Conservation (phyloP, 2,797 vertebrate species). For the Melanotaenia parkinsoni region DNA sequence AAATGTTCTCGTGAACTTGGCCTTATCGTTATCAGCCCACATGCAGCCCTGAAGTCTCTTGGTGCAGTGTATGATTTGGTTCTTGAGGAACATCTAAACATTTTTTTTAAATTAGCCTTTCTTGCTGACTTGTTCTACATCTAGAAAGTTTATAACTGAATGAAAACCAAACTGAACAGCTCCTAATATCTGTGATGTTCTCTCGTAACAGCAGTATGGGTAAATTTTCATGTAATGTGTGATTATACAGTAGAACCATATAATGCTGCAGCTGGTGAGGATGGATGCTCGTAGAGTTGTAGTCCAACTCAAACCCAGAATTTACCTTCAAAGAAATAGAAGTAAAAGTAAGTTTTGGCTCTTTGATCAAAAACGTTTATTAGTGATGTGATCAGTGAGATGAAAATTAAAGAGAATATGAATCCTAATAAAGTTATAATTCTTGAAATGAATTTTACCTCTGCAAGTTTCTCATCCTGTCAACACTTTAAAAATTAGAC, state of each 20-base stretch:
- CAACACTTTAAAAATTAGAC: too few species aligned
- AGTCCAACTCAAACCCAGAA: not conserved
- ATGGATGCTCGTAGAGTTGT: not conserved
- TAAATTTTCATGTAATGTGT: conserved; percentile 6
- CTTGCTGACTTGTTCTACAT: conserved; percentile 20
- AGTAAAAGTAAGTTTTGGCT: conserved; percentile 22
- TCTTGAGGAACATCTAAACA: conserved; percentile 18
- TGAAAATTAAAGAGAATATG: conserved; percentile 71
- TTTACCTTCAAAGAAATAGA: conserved; percentile 2
- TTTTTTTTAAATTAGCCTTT: not conserved
- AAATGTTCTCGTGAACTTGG: conserved; percentile 12
- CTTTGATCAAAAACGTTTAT: conserved; percentile 49
- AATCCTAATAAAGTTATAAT: conserved; percentile 77
- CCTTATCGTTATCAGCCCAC: conserved; percentile 41
- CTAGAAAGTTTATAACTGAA: conserved; percentile 1
- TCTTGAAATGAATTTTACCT: conserved; percentile 57
- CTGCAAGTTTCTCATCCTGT: not conserved
- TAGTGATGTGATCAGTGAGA: conserved; percentile 58
- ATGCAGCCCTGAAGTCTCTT: conserved; percentile 22
- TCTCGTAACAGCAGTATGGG: conserved; percentile 4
- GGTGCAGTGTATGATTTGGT: conserved; percentile 41
- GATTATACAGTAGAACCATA: conserved; percentile 20
- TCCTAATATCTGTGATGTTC: not conserved
- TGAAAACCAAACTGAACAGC: not conserved
- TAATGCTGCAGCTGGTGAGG: conserved; percentile 31